Percentiles rank a stretch among this genome's conserved stretches.
phyloP scores from a whole-genome alignment of 2,113 vertebrate species.

The Prolemur simus region DNA sequence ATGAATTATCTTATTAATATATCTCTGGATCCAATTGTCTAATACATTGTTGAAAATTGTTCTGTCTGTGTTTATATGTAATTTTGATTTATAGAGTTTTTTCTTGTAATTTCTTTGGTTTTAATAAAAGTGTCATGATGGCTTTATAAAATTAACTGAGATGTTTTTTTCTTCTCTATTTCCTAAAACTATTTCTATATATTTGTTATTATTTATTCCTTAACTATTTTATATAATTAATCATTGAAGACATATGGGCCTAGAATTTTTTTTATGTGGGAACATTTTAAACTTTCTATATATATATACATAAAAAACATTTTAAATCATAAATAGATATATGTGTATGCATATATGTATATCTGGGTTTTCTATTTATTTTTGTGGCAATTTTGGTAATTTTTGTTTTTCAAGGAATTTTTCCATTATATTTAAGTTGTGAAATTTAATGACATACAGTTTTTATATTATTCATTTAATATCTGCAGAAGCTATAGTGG shows the following conservation, averaged over 20 bases:
- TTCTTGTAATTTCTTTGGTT: background rate
- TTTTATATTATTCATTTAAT: background rate
- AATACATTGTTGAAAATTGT: background rate
- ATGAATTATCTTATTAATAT: background rate
- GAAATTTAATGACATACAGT: background rate
- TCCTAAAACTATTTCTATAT: background rate
- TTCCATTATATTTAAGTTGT: background rate
- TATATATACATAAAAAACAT: background rate
- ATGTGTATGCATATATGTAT: background rate
- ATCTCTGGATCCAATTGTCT: conserved; percentile 15
- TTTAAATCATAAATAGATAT: too few relatives aligned
- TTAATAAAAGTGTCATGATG: background rate
- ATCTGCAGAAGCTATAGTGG: background rate
- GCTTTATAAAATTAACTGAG: background rate
- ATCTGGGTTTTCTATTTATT: background rate
- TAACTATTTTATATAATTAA: conserved; percentile 21
- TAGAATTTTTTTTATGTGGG: background rate
- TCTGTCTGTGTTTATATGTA: background rate
- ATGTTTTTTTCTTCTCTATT: background rate
- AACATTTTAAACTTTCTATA: background rate
- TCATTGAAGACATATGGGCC: background rate
- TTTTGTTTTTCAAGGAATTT: background rate
- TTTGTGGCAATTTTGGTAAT: background rate
- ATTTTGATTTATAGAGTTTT: conserved; percentile 18
- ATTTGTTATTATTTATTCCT: background rate